These are phyloP conservation scores for Cepaea nemoralis DNA, from an alignment of 1,140 invertebrate genomes.

Conservation along the genomic window DNA sequence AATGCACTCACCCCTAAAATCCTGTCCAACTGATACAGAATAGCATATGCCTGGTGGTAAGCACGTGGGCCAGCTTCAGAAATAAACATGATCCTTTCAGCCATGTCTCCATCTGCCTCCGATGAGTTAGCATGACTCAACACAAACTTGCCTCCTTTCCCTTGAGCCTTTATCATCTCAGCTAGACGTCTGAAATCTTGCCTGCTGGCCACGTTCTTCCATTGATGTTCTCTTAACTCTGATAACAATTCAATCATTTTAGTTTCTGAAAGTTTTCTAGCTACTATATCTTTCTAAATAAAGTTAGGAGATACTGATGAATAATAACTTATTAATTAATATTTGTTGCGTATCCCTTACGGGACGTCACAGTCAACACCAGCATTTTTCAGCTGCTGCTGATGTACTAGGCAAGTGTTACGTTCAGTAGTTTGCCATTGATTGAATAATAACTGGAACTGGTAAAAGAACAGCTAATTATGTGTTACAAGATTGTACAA, in stretches of 20 bases:
- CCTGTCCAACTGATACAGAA: conserved; percentile 60
- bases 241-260: not conserved
- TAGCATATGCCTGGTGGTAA: conserved; percentile 55
- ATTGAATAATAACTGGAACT: too few species aligned
- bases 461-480: too few species aligned
- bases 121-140: conserved; percentile 44
- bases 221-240: conserved; percentile 58
- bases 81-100: conserved; percentile 54
- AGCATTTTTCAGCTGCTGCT: too few species aligned
- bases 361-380: too few species aligned
- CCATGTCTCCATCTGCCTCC: conserved; percentile 18
- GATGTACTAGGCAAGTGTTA: too few species aligned
- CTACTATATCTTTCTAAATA: not conserved
- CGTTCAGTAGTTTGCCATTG: too few species aligned
- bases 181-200: conserved; percentile 39
- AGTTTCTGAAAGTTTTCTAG: too few species aligned
- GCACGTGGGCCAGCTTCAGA: conserved; percentile 53
- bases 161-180: conserved; percentile 37
- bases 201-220: conserved; percentile 48
- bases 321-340: too few species aligned
- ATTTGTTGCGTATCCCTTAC: too few species aligned
- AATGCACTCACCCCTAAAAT: conserved; percentile 60
- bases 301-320: too few species aligned
- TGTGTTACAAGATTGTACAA: too few species aligned
- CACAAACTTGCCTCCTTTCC: conserved; percentile 49